phyloP scores from a whole-genome alignment of 2,113 vertebrate genomes.

The Chionodraco myersi region DNA sequence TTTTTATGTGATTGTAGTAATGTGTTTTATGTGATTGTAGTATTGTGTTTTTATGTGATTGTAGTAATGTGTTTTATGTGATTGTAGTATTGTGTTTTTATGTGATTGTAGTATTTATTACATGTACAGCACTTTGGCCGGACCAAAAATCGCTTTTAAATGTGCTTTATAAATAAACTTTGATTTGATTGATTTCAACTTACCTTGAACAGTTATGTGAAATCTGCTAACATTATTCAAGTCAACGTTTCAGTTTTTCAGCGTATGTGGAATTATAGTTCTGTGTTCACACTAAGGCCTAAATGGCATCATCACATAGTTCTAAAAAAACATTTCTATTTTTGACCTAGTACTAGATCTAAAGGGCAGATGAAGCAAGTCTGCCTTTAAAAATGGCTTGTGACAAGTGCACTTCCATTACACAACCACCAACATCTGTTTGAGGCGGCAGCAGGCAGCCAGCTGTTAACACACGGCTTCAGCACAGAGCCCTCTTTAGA shows the following conservation, averaged over 20 bases:
- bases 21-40: too few relatives aligned
- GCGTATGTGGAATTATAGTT: neutral
- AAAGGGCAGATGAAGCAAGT: constrained; percentile 43
- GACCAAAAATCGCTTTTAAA: too few relatives aligned
- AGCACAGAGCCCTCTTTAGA: constrained; percentile 10
- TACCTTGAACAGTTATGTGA: too few relatives aligned
- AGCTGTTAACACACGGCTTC: constrained; percentile 40
- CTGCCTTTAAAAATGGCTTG: constrained; percentile 54
- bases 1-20: too few relatives aligned
- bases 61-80: too few relatives aligned
- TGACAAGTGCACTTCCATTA: constrained; percentile 58
- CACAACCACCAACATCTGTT: constrained; percentile 66
- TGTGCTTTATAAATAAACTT: too few relatives aligned
- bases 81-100: too few relatives aligned
- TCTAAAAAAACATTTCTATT: neutral
- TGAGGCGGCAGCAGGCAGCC: constrained; percentile 36
- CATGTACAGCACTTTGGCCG: too few relatives aligned
- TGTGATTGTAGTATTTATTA: too few relatives aligned
- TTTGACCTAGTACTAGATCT: constrained; percentile 11
- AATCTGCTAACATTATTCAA: neutral
- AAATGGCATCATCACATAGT: neutral
- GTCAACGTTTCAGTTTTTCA: too few relatives aligned
- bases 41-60: too few relatives aligned
- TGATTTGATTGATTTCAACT: too few relatives aligned
- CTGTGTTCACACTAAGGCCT: neutral